A percentile compares a stretch with the other conserved stretches of the same genome.
These are phyloP conservation scores for Chrosomus eos DNA, from an alignment of 2,797 vertebrate genomes.

Conservation along the genomic window DNA sequence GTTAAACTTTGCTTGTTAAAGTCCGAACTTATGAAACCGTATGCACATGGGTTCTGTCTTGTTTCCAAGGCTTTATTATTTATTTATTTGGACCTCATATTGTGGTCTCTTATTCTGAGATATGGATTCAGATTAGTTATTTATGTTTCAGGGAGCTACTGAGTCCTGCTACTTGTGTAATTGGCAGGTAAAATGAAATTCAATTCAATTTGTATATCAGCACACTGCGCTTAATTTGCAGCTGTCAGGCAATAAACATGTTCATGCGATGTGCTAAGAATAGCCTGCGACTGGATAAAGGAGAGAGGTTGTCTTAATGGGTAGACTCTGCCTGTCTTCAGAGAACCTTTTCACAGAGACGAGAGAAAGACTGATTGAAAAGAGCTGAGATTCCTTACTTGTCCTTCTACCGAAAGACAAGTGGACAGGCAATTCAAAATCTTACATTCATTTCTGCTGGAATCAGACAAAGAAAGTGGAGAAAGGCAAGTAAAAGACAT, in stretches of 20 bases:
- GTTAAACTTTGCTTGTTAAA: not conserved
- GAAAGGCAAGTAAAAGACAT: not conserved
- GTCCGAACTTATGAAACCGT: not conserved
- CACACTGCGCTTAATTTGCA: slow-evolving; percentile 20
- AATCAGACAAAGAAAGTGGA: slow-evolving; percentile 1
- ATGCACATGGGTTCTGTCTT: not conserved
- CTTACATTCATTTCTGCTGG: slow-evolving; percentile 13
- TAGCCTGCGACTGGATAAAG: not conserved
- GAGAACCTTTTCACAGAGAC: slow-evolving; percentile 24
- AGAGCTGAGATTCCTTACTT: not conserved
- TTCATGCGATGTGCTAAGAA: slow-evolving; percentile 17
- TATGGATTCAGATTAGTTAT: slow-evolving; percentile 7
- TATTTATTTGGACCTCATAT: not conserved
- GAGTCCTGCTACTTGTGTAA: not conserved
- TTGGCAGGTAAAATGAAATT: slow-evolving; percentile 37
- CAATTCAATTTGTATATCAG: slow-evolving; percentile 18
- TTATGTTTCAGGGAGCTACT: not conserved
- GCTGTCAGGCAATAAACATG: slow-evolving; percentile 25
- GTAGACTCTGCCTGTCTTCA: slow-evolving; percentile 7
- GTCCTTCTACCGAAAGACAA: slow-evolving; percentile 1
- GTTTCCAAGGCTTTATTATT: not conserved
- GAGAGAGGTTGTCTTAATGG: slow-evolving; percentile 12
- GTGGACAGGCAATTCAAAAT: slow-evolving; percentile 15
- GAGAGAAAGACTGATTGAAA: slow-evolving; percentile 24
- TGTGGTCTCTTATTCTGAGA: not conserved